Percentiles rank a stretch among this genome's conserved stretches.
phyloP scores from a whole-genome alignment of 2,888 invertebrate species.

The Ophion ventricosus region DNA sequence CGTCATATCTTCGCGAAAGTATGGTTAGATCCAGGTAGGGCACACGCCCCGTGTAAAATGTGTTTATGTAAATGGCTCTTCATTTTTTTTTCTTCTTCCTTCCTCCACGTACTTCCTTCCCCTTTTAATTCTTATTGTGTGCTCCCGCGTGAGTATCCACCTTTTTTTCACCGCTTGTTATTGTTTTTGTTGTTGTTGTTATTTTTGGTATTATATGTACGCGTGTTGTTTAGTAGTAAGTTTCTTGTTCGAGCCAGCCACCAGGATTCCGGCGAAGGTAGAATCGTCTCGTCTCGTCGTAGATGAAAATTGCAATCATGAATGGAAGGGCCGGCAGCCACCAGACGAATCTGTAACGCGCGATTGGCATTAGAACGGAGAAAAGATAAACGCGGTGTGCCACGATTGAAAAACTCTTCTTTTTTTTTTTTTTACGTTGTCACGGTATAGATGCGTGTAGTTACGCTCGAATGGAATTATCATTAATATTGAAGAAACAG shows the following conservation, averaged over 20 bases:
- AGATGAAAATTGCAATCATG: slow-evolving; percentile 99
- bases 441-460: too few relatives aligned
- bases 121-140: slow-evolving; percentile 72
- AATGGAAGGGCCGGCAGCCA: slow-evolving; percentile 99
- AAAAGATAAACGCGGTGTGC: not conserved
- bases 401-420: not conserved
- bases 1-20: slow-evolving; percentile 70
- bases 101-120: slow-evolving; percentile 9
- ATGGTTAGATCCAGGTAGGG: slow-evolving; percentile 76
- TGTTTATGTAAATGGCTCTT: slow-evolving; percentile 61
- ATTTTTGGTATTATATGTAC: slow-evolving; percentile 68
- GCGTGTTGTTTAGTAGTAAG: slow-evolving; percentile 92
- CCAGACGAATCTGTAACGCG: slow-evolving; percentile 94
- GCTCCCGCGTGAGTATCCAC: slow-evolving; percentile 80
- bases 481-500: too few relatives aligned
- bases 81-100: slow-evolving; percentile 8
- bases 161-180: slow-evolving; percentile 74
- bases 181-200: slow-evolving; percentile 90
- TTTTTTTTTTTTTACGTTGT: slow-evolving; percentile 10
- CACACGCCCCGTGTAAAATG: slow-evolving; percentile 78
- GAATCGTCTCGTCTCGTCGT: slow-evolving; percentile 99
- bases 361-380: not conserved
- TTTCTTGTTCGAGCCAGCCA: slow-evolving; percentile 99
- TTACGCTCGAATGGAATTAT: too few relatives aligned
- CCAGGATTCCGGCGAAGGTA: slow-evolving; percentile 98